These are phyloP conservation scores for Bambusicola thoracicus DNA, from an alignment of 2,113 vertebrate genomes.

Conservation along the genomic window DNA sequence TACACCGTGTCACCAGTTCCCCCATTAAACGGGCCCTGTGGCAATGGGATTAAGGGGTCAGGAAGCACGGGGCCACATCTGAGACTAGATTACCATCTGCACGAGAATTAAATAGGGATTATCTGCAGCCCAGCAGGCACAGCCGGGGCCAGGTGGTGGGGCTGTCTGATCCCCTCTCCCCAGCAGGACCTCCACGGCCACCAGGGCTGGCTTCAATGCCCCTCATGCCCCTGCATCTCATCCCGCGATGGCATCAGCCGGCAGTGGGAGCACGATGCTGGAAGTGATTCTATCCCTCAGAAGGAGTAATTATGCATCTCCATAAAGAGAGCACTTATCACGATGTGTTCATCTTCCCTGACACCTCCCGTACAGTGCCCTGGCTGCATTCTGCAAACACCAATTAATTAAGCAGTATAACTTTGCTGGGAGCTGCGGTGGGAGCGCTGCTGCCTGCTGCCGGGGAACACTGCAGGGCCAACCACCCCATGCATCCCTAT, in stretches of 20 bases:
- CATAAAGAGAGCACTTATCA: neutral
- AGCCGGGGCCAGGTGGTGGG: neutral
- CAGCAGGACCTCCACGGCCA: neutral
- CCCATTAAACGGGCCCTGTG: slow-evolving; percentile 24
- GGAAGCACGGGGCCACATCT: slow-evolving; percentile 22
- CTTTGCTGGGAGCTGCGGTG: neutral
- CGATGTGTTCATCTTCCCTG: neutral
- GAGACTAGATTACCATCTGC: slow-evolving; percentile 39
- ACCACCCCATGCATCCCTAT: neutral
- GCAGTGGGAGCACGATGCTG: neutral
- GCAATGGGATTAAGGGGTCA: slow-evolving; percentile 61
- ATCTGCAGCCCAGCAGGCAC: neutral
- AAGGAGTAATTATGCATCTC: neutral
- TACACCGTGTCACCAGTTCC: neutral
- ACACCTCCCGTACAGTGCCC: slow-evolving; percentile 2
- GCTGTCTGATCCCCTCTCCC: slow-evolving; percentile 12
- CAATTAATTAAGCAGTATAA: slow-evolving; percentile 59
- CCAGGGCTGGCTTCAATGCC: neutral
- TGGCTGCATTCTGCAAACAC: slow-evolving; percentile 19
- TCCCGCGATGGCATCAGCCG: neutral
- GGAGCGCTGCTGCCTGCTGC: neutral
- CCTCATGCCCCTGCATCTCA: rapidly evolving
- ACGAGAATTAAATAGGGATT: slow-evolving; percentile 69
- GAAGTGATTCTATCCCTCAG: neutral
- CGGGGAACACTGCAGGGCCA: neutral